These are phyloP conservation scores for Microtus montanus DNA, from an alignment of 2,113 vertebrate genomes.

Conservation along the genomic window DNA sequence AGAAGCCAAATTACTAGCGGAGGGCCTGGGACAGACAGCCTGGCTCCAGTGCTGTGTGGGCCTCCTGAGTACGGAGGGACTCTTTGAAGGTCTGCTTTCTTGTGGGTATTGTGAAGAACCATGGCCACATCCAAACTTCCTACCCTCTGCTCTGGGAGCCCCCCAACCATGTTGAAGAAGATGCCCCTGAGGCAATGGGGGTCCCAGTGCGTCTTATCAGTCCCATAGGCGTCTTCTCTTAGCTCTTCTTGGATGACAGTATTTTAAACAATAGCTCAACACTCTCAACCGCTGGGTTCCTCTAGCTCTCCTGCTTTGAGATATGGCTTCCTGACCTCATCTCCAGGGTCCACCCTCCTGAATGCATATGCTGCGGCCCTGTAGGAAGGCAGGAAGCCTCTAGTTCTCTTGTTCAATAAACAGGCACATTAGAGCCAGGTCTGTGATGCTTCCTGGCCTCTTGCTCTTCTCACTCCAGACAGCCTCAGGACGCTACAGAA, in stretches of 20 bases:
- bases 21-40: fast-evolving
- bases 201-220: fast-evolving
- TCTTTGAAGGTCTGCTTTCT: background rate
- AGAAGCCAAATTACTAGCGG: fast-evolving
- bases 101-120: background rate
- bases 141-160: background rate
- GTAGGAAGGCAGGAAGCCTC: too few relatives aligned
- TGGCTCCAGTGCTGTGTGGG: too few relatives aligned
- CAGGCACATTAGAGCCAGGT: fast-evolving
- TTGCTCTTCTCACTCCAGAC: background rate
- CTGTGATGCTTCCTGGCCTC: fast-evolving
- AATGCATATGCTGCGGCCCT: fast-evolving
- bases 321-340: fast-evolving
- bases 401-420: background rate
- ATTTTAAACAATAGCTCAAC: background rate
- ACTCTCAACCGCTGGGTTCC: background rate
- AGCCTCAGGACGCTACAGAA: background rate
- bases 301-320: background rate
- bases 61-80: background rate
- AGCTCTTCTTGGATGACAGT: too few relatives aligned
- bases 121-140: too few relatives aligned
- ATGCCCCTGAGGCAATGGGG: fast-evolving
- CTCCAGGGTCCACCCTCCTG: fast-evolving
- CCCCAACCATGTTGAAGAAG: background rate
- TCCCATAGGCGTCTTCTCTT: fast-evolving